Evolutionary conservation across 2,113 vertebrate species (phyloP).

Genomic region (Alligator mississippiensis): DNA sequence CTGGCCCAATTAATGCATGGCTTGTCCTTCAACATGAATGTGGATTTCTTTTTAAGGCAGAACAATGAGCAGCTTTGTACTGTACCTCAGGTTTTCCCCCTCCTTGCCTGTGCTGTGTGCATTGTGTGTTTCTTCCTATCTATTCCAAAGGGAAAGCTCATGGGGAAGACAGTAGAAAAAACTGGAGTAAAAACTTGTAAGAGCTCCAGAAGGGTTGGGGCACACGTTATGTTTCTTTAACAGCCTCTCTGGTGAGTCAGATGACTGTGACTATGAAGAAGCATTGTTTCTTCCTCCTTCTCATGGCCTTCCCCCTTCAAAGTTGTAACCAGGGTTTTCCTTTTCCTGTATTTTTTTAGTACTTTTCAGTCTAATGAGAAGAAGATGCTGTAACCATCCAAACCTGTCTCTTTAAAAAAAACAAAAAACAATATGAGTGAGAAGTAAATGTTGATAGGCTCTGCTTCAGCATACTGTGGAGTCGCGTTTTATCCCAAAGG

Average conservation of each 20-base stretch:
- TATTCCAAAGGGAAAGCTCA: conserved; percentile 56
- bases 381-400: conserved; percentile 14
- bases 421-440: neutral
- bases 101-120: neutral
- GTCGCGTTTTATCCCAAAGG: conserved; percentile 59
- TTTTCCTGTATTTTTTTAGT: conserved; percentile 36
- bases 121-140: conserved; percentile 67
- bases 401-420: conserved; percentile 7
- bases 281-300: conserved; percentile 62
- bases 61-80: conserved; percentile 60
- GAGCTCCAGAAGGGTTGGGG: neutral
- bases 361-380: conserved; percentile 12
- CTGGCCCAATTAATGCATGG: conserved; percentile 50
- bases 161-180: conserved; percentile 1
- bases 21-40: conserved; percentile 15
- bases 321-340: neutral
- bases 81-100: conserved; percentile 32
- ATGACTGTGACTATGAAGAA: conserved; percentile 41
- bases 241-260: conserved; percentile 23
- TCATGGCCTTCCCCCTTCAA: conserved; percentile 44
- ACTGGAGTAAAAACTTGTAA: conserved; percentile 1
- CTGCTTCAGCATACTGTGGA: conserved; percentile 2
- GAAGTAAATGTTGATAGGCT: conserved; percentile 28
- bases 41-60: neutral
- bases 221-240: neutral